phyloP scores from a whole-genome alignment of 1,140 invertebrate species.

The Magallana ariakensis region DNA sequence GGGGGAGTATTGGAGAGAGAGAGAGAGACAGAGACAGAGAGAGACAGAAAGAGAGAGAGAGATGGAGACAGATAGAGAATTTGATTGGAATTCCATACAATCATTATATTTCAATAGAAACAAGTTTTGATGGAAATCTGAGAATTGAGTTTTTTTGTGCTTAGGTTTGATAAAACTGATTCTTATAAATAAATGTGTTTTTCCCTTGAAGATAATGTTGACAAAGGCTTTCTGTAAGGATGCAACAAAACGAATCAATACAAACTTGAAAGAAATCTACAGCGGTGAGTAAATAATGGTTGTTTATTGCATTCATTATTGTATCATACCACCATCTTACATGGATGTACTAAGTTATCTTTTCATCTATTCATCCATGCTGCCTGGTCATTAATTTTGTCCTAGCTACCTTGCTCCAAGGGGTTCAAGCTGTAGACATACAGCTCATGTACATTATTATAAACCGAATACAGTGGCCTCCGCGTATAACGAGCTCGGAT shows the following conservation, averaged over 20 bases:
- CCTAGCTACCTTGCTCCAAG: too few relatives aligned
- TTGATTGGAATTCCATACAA: neutral
- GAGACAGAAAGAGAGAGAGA: neutral
- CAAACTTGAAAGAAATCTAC: neutral
- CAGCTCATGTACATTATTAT: too few relatives aligned
- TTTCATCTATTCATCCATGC: too few relatives aligned
- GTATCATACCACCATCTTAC: too few relatives aligned
- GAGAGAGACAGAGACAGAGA: neutral
- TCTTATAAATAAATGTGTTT: neutral
- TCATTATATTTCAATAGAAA: neutral
- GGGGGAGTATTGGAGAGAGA: neutral
- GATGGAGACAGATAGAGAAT: neutral
- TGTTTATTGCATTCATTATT: too few relatives aligned
- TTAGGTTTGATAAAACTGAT: neutral
- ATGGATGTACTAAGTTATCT: too few relatives aligned
- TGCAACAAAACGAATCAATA: slow-evolving; percentile 56
- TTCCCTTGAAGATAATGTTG: slow-evolving; percentile 65
- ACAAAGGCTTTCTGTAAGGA: slow-evolving; percentile 73
- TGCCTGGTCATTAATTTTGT: too few relatives aligned
- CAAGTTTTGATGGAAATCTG: neutral
- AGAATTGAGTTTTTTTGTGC: neutral
- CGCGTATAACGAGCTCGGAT: too few relatives aligned
- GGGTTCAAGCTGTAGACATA: too few relatives aligned
- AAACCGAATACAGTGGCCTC: too few relatives aligned
- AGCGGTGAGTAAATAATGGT: neutral